Evolutionary conservation across 2,113 vertebrate genomes (phyloP).

Genomic region (Emydura subglobosa): DNA sequence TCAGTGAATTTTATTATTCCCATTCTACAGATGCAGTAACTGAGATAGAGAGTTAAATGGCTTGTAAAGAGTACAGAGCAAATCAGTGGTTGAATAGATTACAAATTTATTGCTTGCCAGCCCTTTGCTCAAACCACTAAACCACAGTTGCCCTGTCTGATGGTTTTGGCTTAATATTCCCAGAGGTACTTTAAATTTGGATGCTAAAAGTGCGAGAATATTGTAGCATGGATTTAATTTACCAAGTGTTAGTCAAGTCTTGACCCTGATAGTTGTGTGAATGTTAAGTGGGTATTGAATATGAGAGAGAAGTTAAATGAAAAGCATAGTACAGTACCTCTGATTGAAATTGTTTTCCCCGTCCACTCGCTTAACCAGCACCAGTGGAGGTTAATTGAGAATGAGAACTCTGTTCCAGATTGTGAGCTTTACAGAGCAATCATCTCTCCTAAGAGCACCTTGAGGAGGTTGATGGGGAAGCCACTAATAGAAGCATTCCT

Average conservation of each 20-base stretch:
- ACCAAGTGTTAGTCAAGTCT: background rate
- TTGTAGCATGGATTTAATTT: background rate
- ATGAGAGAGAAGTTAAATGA: background rate
- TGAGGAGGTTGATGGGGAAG: background rate
- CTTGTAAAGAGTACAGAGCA: background rate
- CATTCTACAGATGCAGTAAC: background rate
- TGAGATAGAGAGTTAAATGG: background rate
- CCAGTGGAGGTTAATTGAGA: conserved; percentile 59
- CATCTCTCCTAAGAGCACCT: conserved; percentile 17
- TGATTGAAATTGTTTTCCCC: background rate
- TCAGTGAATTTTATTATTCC: background rate
- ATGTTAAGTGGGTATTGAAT: background rate
- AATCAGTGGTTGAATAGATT: background rate
- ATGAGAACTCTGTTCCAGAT: conserved; percentile 30
- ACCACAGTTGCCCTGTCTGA: background rate
- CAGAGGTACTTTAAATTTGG: background rate
- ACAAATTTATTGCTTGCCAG: background rate
- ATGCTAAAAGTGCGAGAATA: background rate
- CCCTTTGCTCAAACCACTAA: background rate
- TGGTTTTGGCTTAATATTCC: background rate
- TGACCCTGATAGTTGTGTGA: background rate
- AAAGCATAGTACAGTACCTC: background rate
- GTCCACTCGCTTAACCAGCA: conserved; percentile 53
- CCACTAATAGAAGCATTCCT: background rate
- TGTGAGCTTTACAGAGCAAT: conserved; percentile 25